These are phyloP conservation scores for Hylaea fasciaria DNA, from an alignment of 2,888 invertebrate species.

Conservation along the genomic window DNA sequence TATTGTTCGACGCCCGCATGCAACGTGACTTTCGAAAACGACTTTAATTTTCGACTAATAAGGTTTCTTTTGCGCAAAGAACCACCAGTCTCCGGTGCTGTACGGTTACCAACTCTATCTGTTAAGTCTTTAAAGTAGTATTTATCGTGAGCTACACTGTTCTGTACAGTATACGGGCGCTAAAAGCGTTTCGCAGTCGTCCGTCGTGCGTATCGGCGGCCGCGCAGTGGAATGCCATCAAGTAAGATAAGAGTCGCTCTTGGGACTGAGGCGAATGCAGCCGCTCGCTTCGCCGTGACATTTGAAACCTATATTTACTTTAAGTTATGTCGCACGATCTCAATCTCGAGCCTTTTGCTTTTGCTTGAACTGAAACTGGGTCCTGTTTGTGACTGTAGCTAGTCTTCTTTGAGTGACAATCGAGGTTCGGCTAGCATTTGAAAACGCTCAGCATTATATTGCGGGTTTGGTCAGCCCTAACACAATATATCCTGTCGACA, in stretches of 20 bases:
- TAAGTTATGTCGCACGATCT: slow-evolving; percentile 39
- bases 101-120: slow-evolving; percentile 52
- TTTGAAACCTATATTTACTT: slow-evolving; percentile 60
- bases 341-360: slow-evolving; percentile 32
- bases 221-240: slow-evolving; percentile 82
- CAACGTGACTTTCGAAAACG: slow-evolving; percentile 78
- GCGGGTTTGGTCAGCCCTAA: no score
- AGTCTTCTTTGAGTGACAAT: slow-evolving; percentile 6
- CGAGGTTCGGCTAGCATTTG: no score
- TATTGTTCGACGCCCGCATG: slow-evolving; percentile 82
- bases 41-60: slow-evolving; percentile 76
- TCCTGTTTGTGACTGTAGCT: slow-evolving; percentile 7
- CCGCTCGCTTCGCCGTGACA: slow-evolving; percentile 59
- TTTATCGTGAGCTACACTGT: slow-evolving; percentile 40
- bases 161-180: slow-evolving; percentile 71
- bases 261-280: slow-evolving; percentile 59
- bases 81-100: slow-evolving; percentile 36
- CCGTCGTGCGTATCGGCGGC: slow-evolving; percentile 81
- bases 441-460: no score
- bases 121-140: slow-evolving; percentile 42
- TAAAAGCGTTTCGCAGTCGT: slow-evolving; percentile 84
- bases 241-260: slow-evolving; percentile 78
- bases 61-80: slow-evolving; percentile 76
- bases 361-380: no score
- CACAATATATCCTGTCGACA: no score